Percentiles rank a stretch among this genome's conserved stretches.
phyloP scores from a whole-genome alignment of 92 coral and sea anemone genomes.

The Epizoanthus fatuus region DNA sequence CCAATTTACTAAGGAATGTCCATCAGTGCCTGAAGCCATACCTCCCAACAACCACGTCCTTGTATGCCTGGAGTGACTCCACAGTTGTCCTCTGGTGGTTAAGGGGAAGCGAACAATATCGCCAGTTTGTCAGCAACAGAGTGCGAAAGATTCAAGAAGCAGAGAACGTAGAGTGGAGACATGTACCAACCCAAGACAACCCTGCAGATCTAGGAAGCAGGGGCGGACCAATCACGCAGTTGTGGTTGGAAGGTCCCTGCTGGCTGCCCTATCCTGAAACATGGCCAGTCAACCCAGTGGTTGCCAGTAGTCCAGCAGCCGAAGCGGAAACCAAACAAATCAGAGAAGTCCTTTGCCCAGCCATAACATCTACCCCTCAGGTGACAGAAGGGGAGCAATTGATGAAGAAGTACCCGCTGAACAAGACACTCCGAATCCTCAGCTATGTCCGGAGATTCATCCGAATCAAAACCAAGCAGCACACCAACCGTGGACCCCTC shows the following conservation, averaged over 20 bases:
- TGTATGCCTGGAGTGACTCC: constrained; percentile 21
- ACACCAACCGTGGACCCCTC: neutral
- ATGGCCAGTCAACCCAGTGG: constrained; percentile 36
- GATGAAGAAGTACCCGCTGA: constrained; percentile 6
- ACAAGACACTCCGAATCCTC: constrained; percentile 18
- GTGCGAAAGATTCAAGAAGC: constrained; percentile 9
- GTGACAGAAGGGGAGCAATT: neutral
- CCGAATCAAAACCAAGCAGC: neutral
- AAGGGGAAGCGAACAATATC: constrained; percentile 2
- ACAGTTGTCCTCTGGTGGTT: constrained; percentile 32
- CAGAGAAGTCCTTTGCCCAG: constrained; percentile 8
- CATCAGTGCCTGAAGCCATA: neutral
- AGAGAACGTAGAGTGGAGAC: constrained; percentile 12
- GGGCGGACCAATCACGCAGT: neutral
- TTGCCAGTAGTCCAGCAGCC: neutral
- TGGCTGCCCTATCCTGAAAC: constrained; percentile 44
- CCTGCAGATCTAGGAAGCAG: constrained; percentile 21
- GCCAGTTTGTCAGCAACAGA: constrained; percentile 25
- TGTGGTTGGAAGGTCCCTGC: constrained; percentile 35
- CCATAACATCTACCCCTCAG: neutral
- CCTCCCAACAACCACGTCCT: neutral
- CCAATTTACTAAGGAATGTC: constrained; percentile 23
- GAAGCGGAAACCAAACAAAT: constrained; percentile 30
- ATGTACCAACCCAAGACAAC: constrained; percentile 32
- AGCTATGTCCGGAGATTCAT: neutral